phyloP scores from a whole-genome alignment of 2,888 invertebrate species.

The Notocelia uddmanniana region DNA sequence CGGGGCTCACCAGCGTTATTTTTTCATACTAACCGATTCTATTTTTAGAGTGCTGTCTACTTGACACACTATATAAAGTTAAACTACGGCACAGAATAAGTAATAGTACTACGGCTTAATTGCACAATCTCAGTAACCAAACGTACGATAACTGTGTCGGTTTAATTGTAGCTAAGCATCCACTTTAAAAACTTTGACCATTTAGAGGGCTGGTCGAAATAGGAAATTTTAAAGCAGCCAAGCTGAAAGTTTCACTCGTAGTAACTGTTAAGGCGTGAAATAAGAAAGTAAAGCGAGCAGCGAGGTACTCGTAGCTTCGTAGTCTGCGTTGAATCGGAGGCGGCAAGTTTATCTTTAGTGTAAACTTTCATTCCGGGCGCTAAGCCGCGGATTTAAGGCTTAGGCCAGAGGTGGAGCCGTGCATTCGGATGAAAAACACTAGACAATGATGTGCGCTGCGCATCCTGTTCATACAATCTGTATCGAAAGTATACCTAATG shows the following conservation, averaged over 20 bases:
- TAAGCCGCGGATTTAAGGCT: slow-evolving; percentile 65
- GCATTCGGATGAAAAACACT: slow-evolving; percentile 43
- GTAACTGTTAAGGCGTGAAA: slow-evolving; percentile 43
- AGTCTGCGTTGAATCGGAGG: slow-evolving; percentile 56
- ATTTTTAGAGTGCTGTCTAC: background rate
- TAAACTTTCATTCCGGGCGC: slow-evolving; percentile 74
- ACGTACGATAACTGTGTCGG: background rate
- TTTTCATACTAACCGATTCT: background rate
- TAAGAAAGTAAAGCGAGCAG: slow-evolving; percentile 45
- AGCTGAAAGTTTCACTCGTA: slow-evolving; percentile 32
- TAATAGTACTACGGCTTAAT: background rate
- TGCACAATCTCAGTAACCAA: background rate
- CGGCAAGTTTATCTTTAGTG: slow-evolving; percentile 71
- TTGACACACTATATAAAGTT: too few species aligned
- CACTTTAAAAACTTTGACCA: slow-evolving; percentile 21
- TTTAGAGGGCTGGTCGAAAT: slow-evolving; percentile 29
- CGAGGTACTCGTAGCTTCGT: slow-evolving; percentile 49
- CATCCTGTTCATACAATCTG: background rate
- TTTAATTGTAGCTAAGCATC: slow-evolving; percentile 4
- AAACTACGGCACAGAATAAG: too few species aligned
- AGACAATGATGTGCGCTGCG: slow-evolving; percentile 3
- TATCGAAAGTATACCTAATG: background rate
- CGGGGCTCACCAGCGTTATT: too few species aligned
- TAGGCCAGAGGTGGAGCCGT: slow-evolving; percentile 56
- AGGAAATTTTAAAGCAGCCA: slow-evolving; percentile 17